These are phyloP conservation scores for Pycnonotus jocosus DNA, from an alignment of 2,113 vertebrate genomes.

Conservation along the genomic window DNA sequence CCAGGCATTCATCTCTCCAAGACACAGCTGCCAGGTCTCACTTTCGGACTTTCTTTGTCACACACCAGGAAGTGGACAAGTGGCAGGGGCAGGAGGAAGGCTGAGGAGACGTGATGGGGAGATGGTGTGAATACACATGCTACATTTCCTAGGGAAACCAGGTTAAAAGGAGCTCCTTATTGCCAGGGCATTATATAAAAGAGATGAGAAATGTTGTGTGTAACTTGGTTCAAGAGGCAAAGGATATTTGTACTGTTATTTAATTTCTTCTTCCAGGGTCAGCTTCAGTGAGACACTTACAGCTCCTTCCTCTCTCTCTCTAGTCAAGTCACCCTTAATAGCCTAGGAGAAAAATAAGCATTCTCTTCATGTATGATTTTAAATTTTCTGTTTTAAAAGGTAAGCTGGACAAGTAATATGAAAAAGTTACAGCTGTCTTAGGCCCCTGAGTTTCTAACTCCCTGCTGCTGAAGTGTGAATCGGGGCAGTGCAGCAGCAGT, in stretches of 20 bases:
- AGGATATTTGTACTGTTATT: background rate
- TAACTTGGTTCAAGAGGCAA: background rate
- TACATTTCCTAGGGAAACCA: background rate
- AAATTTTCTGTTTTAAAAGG: background rate
- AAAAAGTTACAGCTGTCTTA: background rate
- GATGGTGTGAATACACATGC: background rate
- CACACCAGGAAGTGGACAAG: background rate
- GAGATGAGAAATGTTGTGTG: background rate
- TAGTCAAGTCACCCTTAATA: background rate
- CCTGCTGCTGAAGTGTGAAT: background rate
- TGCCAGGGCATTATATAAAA: background rate
- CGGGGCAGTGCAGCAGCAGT: background rate
- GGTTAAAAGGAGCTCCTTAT: background rate
- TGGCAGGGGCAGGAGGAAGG: background rate
- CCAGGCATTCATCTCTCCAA: fast-evolving
- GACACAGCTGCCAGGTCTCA: background rate
- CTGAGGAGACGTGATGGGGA: background rate
- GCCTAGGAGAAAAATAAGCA: background rate
- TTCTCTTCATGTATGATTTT: background rate
- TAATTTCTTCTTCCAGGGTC: background rate
- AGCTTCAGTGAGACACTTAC: background rate
- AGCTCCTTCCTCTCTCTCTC: background rate
- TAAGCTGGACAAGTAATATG: background rate
- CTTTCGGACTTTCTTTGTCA: background rate
- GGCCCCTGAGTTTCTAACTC: background rate